Conservation (phyloP, 2,113 vertebrate species). For the Osmerus mordax region DNA sequence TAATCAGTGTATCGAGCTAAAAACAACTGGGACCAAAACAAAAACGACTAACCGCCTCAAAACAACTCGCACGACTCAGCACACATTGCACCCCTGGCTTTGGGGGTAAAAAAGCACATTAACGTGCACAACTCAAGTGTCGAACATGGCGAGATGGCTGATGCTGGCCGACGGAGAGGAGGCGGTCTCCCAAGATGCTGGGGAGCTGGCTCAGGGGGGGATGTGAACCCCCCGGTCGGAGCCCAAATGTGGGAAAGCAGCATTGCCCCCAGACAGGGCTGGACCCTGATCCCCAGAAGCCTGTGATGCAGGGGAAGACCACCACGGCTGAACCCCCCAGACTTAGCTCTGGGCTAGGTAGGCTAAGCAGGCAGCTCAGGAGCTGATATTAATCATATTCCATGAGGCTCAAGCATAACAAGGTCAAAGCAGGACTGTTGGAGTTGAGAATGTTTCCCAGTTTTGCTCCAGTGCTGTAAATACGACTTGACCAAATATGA, state of each 20-base stretch:
- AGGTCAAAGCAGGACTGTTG: conserved; percentile 1
- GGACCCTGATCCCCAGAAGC: conserved; percentile 52
- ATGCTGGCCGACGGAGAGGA: conserved; percentile 12
- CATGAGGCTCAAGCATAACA: conserved; percentile 15
- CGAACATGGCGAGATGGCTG: conserved; percentile 35
- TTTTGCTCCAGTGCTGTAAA: not conserved
- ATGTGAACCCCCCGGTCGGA: not conserved
- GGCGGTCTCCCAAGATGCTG: conserved; percentile 25
- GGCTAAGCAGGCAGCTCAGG: conserved; percentile 19
- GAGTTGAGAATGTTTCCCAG: not conserved
- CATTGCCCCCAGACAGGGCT: conserved; percentile 43
- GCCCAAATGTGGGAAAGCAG: conserved; percentile 54
- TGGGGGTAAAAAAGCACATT: not conserved
- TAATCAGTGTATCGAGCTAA: too few species aligned
- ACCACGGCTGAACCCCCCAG: conserved; percentile 39
- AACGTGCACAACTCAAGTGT: conserved; percentile 18
- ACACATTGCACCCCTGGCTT: not conserved
- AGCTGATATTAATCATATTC: conserved; percentile 26
- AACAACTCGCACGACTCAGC: not conserved
- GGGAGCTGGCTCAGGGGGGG: conserved; percentile 19
- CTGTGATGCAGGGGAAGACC: conserved; percentile 46
- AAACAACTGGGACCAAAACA: not conserved
- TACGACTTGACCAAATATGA: too few species aligned
- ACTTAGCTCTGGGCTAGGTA: conserved; percentile 32
- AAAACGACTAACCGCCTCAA: not conserved